Evolutionary conservation across 30 jellyfish, hydroid and myxozoan genomes (phyloP).

Genomic region (Calvadosia cruxmelitensis): DNA sequence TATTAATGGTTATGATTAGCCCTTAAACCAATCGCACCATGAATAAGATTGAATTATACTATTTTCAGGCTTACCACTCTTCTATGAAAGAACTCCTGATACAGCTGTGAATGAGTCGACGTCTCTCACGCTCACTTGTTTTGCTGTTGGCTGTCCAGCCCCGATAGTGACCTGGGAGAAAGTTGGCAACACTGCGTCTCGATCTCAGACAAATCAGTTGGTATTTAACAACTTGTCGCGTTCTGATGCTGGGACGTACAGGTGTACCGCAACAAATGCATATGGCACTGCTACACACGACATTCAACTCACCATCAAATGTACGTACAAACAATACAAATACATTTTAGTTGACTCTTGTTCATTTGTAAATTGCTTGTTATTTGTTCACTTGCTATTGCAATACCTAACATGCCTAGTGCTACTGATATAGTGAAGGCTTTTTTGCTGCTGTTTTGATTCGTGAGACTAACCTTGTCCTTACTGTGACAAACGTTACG

Average conservation of each 20-base stretch:
- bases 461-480: no score
- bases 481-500: no score
- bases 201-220: not conserved
- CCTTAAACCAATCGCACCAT: no score
- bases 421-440: no score
- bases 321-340: no score
- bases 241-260: not conserved
- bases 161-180: not conserved
- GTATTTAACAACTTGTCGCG: not conserved
- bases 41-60: no score
- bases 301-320: not conserved
- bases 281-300: not conserved
- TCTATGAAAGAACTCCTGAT: not conserved
- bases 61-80: not conserved
- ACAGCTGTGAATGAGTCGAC: not conserved
- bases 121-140: not conserved
- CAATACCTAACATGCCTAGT: no score
- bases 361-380: no score
- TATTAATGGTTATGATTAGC: no score
- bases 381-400: no score
- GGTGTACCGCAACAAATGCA: not conserved
- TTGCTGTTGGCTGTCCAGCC: not conserved
- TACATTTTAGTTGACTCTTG: no score
- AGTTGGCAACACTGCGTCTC: not conserved
- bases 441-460: no score